These are phyloP conservation scores for Mimachlamys varia DNA, from an alignment of 2,888 invertebrate genomes.

Conservation along the genomic window DNA sequence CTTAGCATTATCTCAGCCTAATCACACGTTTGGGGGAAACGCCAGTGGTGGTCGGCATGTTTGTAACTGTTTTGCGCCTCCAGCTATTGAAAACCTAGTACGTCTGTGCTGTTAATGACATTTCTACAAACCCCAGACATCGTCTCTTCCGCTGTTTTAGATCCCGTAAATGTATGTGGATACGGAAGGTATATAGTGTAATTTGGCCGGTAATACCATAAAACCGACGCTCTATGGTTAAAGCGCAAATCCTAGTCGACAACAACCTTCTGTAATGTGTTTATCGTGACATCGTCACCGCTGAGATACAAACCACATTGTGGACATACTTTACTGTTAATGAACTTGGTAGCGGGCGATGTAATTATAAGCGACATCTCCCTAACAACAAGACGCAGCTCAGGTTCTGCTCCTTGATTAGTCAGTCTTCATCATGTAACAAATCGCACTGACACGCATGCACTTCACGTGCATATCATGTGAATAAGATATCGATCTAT, in stretches of 20 bases:
- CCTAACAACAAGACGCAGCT: neutral
- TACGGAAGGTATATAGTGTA: neutral
- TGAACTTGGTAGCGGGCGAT: neutral
- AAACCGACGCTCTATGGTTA: neutral
- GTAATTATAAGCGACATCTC: neutral
- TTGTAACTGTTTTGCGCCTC: neutral
- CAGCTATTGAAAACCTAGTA: conserved; percentile 3
- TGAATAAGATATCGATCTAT: neutral
- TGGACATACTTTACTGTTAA: neutral
- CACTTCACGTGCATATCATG: too few species aligned
- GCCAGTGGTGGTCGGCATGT: neutral
- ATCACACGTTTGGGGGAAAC: neutral
- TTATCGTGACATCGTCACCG: neutral
- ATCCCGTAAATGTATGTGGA: neutral
- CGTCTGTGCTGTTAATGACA: neutral
- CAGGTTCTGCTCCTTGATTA: neutral
- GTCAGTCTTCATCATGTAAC: neutral
- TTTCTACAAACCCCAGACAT: conserved; percentile 9
- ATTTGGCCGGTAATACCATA: conserved; percentile 34
- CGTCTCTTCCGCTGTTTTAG: conserved; percentile 17
- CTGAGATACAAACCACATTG: neutral
- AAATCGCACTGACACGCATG: neutral
- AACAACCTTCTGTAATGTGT: conserved; percentile 1
- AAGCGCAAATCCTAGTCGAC: neutral
- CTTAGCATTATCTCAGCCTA: neutral